Conservation (phyloP, 2,113 vertebrate species). For the Euleptes europaea region DNA sequence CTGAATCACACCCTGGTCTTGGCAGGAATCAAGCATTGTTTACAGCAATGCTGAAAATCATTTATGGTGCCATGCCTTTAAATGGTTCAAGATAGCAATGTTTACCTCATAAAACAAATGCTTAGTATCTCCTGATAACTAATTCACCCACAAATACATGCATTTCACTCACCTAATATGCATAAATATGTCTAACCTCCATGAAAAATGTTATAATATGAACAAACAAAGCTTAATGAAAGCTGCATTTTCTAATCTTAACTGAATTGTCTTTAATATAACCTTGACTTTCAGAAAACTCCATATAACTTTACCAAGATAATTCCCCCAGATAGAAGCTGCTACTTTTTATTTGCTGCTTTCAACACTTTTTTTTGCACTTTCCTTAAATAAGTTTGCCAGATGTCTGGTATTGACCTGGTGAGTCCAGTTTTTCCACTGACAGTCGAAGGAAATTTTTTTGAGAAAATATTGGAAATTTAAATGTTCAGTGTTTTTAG, state of each 20-base stretch:
- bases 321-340: conserved; percentile 28
- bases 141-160: conserved; percentile 32
- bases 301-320: conserved; percentile 20
- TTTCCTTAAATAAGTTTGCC: not conserved
- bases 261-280: conserved; percentile 50
- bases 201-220: conserved; percentile 26
- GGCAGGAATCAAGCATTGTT: conserved; percentile 51
- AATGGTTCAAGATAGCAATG: conserved; percentile 50
- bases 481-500: too few species aligned
- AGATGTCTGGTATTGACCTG: too few species aligned
- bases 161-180: conserved; percentile 24
- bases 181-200: conserved; percentile 14
- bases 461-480: too few species aligned
- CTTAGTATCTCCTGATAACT: conserved; percentile 48
- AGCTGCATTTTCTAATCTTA: conserved; percentile 26
- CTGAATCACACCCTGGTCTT: conserved; percentile 28
- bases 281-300: conserved; percentile 62
- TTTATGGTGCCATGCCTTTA: conserved; percentile 44
- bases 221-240: conserved; percentile 43
- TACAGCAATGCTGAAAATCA: conserved; percentile 37
- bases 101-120: conserved; percentile 64
- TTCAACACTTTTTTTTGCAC: conserved; percentile 33
- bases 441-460: too few species aligned
- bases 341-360: conserved; percentile 2
- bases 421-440: too few species aligned